These are phyloP conservation scores for Entomyzon cyanotis DNA, from an alignment of 2,113 vertebrate genomes.

Conservation along the genomic window DNA sequence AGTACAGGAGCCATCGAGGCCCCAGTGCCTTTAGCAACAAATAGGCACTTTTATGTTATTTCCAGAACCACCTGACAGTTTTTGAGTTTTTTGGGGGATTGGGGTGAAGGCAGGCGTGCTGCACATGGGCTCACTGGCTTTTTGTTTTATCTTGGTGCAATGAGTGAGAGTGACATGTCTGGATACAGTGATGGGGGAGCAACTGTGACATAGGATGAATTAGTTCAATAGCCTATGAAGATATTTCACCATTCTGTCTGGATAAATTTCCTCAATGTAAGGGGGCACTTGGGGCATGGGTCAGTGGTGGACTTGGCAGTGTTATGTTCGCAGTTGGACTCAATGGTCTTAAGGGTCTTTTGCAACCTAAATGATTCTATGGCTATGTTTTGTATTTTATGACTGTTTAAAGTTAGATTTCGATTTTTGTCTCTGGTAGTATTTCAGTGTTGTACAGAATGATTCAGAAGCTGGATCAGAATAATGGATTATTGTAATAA, in stretches of 20 bases:
- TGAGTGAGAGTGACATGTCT: neutral
- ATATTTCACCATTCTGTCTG: neutral
- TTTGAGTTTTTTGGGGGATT: neutral
- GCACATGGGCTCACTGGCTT: neutral
- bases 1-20: neutral
- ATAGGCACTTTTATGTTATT: neutral
- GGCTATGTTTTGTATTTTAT: neutral
- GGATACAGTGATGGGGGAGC: neutral
- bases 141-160: neutral
- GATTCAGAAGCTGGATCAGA: neutral
- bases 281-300: rapidly evolving
- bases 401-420: neutral
- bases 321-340: neutral
- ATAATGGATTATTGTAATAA: neutral
- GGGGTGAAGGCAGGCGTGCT: neutral
- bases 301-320: neutral
- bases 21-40: neutral
- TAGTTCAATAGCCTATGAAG: neutral
- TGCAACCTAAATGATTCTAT: neutral
- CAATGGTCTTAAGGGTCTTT: neutral
- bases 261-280: neutral
- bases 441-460: neutral
- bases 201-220: neutral
- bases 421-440: neutral
- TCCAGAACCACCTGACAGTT: neutral